These are phyloP conservation scores for Neodiprion fabricii DNA, from an alignment of 1,140 invertebrate genomes.

Conservation along the genomic window DNA sequence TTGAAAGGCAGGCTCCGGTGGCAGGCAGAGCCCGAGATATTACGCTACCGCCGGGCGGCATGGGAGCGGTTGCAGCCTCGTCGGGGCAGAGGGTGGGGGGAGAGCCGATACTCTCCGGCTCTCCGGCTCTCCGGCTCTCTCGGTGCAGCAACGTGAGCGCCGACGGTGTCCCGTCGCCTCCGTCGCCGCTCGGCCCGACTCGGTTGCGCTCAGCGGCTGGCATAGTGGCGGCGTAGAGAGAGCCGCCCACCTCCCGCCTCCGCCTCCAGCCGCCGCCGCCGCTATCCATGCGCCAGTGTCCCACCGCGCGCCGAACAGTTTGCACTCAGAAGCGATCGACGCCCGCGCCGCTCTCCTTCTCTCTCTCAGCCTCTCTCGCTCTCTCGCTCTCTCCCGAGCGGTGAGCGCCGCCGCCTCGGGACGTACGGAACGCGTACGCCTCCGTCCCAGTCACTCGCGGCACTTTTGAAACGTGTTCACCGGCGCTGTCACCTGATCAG, in stretches of 20 bases:
- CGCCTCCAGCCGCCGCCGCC: slow-evolving; percentile 42
- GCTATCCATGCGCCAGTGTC: slow-evolving; percentile 58
- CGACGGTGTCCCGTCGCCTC: slow-evolving; percentile 47
- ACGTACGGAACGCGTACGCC: slow-evolving; percentile 19
- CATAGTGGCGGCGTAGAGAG: neutral
- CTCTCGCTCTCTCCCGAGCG: slow-evolving; percentile 7
- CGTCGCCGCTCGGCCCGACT: slow-evolving; percentile 48
- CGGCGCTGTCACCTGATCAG: slow-evolving; percentile 6
- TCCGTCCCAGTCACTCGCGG: slow-evolving; percentile 1
- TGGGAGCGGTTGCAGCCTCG: slow-evolving; percentile 10
- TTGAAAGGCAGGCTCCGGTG: too few relatives aligned
- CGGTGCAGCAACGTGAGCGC: slow-evolving; percentile 45
- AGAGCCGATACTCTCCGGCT: slow-evolving; percentile 14
- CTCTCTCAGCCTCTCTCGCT: slow-evolving; percentile 40
- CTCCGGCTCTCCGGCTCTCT: slow-evolving; percentile 1
- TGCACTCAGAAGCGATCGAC: slow-evolving; percentile 56
- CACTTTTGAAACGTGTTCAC: slow-evolving; percentile 2
- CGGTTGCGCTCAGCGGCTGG: slow-evolving; percentile 33
- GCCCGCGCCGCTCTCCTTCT: slow-evolving; percentile 35
- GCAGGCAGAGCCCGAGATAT: neutral
- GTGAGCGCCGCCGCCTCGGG: slow-evolving; percentile 19
- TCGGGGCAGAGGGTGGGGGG: slow-evolving; percentile 30
- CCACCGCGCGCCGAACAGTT: slow-evolving; percentile 60
- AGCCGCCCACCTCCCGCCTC: slow-evolving; percentile 32
- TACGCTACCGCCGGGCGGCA: neutral